Conservation (phyloP, 2,888 invertebrate species). For the Timandra comae region DNA sequence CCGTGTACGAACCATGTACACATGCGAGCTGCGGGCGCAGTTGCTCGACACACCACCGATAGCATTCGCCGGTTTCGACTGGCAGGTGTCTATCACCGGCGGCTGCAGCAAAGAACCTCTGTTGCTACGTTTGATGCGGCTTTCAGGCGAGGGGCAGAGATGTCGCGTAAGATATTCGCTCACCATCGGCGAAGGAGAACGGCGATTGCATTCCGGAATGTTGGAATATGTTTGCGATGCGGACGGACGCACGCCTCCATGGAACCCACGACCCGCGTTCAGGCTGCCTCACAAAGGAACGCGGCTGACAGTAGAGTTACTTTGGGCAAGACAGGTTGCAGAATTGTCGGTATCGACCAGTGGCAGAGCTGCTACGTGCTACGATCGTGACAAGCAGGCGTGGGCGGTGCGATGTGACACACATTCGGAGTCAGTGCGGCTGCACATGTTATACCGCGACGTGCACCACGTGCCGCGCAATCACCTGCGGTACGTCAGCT, state of each 20-base stretch:
- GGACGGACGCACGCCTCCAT: conserved; percentile 82
- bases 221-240: conserved; percentile 83
- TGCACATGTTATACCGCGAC: conserved; percentile 85
- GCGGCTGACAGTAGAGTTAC: conserved; percentile 83
- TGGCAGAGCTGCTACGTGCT: conserved; percentile 79
- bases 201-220: conserved; percentile 81
- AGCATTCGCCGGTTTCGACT: conserved; percentile 88
- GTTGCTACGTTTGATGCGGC: conserved; percentile 79
- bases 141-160: conserved; percentile 88
- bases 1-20: conserved; percentile 84
- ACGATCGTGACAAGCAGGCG: conserved; percentile 88
- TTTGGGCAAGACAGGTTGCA: conserved; percentile 80
- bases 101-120: conserved; percentile 76
- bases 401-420: conserved; percentile 87
- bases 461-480: conserved; percentile 87
- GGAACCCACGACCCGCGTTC: conserved; percentile 80
- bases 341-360: conserved; percentile 74
- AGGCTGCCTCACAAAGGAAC: conserved; percentile 79
- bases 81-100: conserved; percentile 82
- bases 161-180: conserved; percentile 85
- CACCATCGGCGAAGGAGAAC: conserved; percentile 81
- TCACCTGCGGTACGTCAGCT: conserved; percentile 82
- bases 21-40: conserved; percentile 81
- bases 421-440: conserved; percentile 84
- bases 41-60: conserved; percentile 77